These are phyloP conservation scores for Lophius piscatorius DNA, from an alignment of 2,113 vertebrate genomes.

Conservation along the genomic window DNA sequence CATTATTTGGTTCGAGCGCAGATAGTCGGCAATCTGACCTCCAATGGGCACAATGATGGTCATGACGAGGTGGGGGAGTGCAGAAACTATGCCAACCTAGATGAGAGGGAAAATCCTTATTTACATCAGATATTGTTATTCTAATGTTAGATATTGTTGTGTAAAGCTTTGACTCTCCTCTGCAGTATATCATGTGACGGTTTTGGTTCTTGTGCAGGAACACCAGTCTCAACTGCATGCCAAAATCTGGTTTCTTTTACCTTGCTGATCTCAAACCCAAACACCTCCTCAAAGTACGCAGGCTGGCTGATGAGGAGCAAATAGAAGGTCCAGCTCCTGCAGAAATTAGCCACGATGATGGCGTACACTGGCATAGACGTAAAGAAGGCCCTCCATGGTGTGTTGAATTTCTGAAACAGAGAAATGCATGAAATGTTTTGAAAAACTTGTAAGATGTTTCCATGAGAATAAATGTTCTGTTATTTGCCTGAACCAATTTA, in stretches of 20 bases:
- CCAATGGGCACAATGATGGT: slow-evolving; percentile 92
- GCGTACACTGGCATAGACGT: slow-evolving; percentile 94
- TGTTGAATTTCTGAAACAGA: slow-evolving; percentile 86
- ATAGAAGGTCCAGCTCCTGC: slow-evolving; percentile 94
- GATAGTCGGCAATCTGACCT: slow-evolving; percentile 88
- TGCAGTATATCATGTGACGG: not conserved
- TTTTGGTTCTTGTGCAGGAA: not conserved
- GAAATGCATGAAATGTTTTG: not conserved
- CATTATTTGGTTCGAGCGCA: slow-evolving; percentile 87
- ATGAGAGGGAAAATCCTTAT: too few relatives aligned
- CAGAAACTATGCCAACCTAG: slow-evolving; percentile 87
- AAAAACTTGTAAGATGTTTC: not conserved
- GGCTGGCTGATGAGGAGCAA: slow-evolving; percentile 92
- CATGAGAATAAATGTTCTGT: not conserved
- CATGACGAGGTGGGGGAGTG: slow-evolving; percentile 92
- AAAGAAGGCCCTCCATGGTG: slow-evolving; percentile 89
- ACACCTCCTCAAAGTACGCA: slow-evolving; percentile 93
- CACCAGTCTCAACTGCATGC: not conserved
- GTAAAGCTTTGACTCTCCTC: not conserved
- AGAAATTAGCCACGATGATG: slow-evolving; percentile 94
- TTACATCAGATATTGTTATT: too few relatives aligned
- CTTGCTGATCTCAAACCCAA: slow-evolving; percentile 94
- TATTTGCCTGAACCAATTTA: not conserved
- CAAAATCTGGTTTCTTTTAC: slow-evolving; percentile 57
- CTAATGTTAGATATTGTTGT: not conserved